Conservation (phyloP, 1,140 invertebrate genomes). For the Ectropis grisescens region DNA sequence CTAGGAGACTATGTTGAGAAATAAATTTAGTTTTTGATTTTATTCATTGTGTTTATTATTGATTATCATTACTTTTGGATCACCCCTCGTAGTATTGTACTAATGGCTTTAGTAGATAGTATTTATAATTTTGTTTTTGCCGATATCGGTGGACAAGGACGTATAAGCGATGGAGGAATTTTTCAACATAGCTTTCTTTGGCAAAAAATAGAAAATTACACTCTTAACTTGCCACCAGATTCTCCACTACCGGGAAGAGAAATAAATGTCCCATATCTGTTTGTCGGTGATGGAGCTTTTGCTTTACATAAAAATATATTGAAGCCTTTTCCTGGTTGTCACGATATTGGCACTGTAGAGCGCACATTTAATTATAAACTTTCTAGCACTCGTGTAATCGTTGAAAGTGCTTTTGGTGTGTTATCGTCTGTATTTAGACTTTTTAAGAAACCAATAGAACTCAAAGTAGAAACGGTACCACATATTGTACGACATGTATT, state of each 20-base stretch:
- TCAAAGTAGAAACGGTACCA: conserved; percentile 23
- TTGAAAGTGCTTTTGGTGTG: conserved; percentile 69
- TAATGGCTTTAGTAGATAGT: conserved; percentile 54
- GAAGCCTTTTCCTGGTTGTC: conserved; percentile 40
- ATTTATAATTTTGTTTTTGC: conserved; percentile 51
- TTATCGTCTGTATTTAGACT: conserved; percentile 45
- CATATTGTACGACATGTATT: conserved; percentile 13
- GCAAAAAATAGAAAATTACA: conserved; percentile 15
- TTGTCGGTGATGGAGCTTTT: conserved; percentile 66
- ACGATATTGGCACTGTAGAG: conserved; percentile 18
- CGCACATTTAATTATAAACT: conserved; percentile 37
- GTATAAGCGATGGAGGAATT: conserved; percentile 41
- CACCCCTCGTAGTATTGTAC: conserved; percentile 48
- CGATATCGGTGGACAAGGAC: conserved; percentile 47
- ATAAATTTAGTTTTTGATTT: too few species aligned
- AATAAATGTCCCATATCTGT: conserved; percentile 24
- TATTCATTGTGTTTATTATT: too few species aligned
- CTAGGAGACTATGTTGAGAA: too few species aligned
- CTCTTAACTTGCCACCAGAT: conserved; percentile 22
- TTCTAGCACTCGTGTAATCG: conserved; percentile 31
- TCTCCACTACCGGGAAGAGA: conserved; percentile 17
- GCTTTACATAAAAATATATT: conserved; percentile 38
- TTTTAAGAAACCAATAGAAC: conserved; percentile 29
- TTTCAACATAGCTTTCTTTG: conserved; percentile 22
- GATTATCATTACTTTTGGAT: too few species aligned